Conservation (phyloP, 2,113 vertebrate genomes). For the Lasiurus borealis region DNA sequence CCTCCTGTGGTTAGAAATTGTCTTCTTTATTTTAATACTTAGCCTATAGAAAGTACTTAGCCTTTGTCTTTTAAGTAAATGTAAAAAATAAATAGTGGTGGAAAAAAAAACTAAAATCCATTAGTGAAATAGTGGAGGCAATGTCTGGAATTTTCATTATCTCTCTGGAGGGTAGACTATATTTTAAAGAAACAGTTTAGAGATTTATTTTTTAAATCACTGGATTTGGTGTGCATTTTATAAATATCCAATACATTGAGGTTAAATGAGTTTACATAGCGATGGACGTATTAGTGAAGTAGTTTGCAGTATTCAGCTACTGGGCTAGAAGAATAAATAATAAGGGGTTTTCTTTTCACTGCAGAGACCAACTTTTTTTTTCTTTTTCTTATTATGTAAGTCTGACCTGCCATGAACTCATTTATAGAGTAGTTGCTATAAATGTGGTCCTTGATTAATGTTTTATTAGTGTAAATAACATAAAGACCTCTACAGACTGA, state of each 20-base stretch:
- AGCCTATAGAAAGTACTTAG: background rate
- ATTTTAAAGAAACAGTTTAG: conserved; percentile 26
- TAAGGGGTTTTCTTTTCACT: conserved; percentile 91
- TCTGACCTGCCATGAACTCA: conserved; percentile 91
- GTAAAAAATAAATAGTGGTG: conserved; percentile 4
- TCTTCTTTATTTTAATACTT: background rate
- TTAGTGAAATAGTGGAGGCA: background rate
- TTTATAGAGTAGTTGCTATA: conserved; percentile 87
- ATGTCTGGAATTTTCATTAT: background rate
- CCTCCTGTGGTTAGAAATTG: background rate
- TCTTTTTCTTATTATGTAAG: conserved; percentile 92
- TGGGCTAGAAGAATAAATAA: conserved; percentile 90
- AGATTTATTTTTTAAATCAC: conserved; percentile 26
- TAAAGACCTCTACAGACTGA: conserved; percentile 86
- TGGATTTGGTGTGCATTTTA: conserved; percentile 46
- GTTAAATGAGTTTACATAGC: conserved; percentile 69
- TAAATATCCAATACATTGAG: conserved; percentile 13
- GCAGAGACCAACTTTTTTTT: conserved; percentile 85
- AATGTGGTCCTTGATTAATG: conserved; percentile 88
- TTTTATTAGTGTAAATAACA: conserved; percentile 93
- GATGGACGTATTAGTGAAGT: conserved; percentile 68
- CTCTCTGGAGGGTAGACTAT: background rate
- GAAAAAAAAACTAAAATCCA: background rate
- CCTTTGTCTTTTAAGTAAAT: conserved; percentile 36
- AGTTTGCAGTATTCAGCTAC: conserved; percentile 84